Percentiles rank a stretch among this genome's conserved stretches.
Evolutionary conservation across 2,797 vertebrate species (phyloP).

Genomic region (Pangasius krempfi): DNA sequence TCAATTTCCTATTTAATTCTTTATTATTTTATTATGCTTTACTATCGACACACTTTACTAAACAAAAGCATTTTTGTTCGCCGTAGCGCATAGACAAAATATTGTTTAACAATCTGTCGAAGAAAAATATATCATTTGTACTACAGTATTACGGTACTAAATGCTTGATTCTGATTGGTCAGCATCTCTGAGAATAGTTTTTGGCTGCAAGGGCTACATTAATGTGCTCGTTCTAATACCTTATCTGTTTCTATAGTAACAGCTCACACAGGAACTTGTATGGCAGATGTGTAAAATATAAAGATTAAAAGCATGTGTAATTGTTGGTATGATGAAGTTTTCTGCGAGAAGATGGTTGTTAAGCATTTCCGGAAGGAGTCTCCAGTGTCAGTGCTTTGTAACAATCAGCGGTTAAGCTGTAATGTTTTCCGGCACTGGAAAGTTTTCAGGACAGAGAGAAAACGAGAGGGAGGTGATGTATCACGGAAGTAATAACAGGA

Average conservation of each 20-base stretch:
- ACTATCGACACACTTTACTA: background rate
- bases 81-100: background rate
- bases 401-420: background rate
- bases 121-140: background rate
- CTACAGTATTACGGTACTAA: background rate
- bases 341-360: background rate
- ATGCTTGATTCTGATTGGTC: constrained; percentile 8
- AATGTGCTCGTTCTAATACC: background rate
- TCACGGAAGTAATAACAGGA: background rate
- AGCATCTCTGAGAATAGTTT: background rate
- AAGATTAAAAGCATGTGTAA: background rate
- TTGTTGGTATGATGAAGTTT: background rate
- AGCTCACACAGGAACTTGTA: background rate
- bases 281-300: background rate
- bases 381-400: background rate
- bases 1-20: background rate
- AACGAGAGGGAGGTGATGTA: background rate
- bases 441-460: background rate
- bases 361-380: background rate
- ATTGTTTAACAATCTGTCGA: too few species aligned
- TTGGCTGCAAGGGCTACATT: background rate
- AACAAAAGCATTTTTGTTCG: background rate
- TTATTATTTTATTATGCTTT: too few species aligned
- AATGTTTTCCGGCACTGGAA: background rate
- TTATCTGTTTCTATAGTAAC: background rate